Conservation (phyloP, 2,113 vertebrate genomes). For the Bubo blakistoni region DNA sequence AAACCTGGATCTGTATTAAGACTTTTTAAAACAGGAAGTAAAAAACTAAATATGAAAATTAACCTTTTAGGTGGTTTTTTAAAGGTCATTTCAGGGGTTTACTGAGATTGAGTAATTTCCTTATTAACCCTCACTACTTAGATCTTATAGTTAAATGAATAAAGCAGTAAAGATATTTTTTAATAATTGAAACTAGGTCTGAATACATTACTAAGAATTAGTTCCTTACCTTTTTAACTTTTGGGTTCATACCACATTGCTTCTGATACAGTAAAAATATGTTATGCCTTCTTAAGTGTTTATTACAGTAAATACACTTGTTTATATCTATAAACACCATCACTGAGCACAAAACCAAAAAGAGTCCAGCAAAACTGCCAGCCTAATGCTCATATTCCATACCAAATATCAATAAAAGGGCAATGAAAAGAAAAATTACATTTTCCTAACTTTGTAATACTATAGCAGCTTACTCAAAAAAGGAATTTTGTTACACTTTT, state of each 20-base stretch:
- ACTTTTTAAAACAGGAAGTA: constrained; percentile 29
- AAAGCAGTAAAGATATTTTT: not conserved
- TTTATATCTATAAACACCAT: not conserved
- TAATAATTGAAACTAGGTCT: not conserved
- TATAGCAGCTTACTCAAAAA: not conserved
- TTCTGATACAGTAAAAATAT: not conserved
- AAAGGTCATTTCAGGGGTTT: not conserved
- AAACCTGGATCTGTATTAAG: constrained; percentile 33
- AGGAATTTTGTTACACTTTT: not conserved
- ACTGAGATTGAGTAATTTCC: not conserved
- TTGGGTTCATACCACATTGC: not conserved
- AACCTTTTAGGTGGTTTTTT: not conserved
- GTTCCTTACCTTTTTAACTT: not conserved
- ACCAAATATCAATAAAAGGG: not conserved
- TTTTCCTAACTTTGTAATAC: not conserved
- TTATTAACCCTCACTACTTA: constrained; percentile 4
- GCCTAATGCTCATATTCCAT: not conserved
- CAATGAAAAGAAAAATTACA: not conserved
- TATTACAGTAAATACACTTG: not conserved
- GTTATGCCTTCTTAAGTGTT: not conserved
- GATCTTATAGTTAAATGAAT: not conserved
- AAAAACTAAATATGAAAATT: not conserved
- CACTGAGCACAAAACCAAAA: not conserved
- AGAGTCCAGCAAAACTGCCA: not conserved
- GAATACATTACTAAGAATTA: not conserved